Conservation (phyloP, 2,797 vertebrate species). For the Sorex maritimensis region DNA sequence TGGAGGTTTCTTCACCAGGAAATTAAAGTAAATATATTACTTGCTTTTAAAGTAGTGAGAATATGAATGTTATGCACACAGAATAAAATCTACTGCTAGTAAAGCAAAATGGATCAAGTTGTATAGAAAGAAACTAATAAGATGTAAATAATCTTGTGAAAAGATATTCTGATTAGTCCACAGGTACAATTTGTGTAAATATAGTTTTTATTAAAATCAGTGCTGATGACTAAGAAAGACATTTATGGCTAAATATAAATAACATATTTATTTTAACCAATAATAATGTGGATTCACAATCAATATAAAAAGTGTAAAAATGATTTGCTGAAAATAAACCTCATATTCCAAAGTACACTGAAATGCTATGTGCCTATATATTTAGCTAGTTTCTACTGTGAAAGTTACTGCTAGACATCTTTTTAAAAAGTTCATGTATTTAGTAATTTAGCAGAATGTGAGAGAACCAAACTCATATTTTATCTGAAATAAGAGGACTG, state of each 20-base stretch:
- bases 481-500: slow-evolving; percentile 74
- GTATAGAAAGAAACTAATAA: slow-evolving; percentile 9
- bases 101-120: slow-evolving; percentile 51
- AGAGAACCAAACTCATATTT: slow-evolving; percentile 69
- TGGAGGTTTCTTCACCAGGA: too few species aligned
- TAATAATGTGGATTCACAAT: slow-evolving; percentile 49
- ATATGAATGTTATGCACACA: not conserved
- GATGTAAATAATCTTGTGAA: not conserved
- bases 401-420: slow-evolving; percentile 65
- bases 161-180: slow-evolving; percentile 59
- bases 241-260: slow-evolving; percentile 40
- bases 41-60: not conserved
- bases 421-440: slow-evolving; percentile 59
- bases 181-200: not conserved
- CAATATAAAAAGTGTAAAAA: not conserved
- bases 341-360: slow-evolving; percentile 45
- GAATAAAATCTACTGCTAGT: slow-evolving; percentile 44
- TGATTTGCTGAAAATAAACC: slow-evolving; percentile 56
- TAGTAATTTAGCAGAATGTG: slow-evolving; percentile 75
- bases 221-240: slow-evolving; percentile 35
- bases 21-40: too few species aligned
- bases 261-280: slow-evolving; percentile 56
- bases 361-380: slow-evolving; percentile 68
- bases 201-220: slow-evolving; percentile 67
- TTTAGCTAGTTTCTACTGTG: slow-evolving; percentile 51